Base-by-base conservation (phyloP, 2,113 vertebrate genomes). In the Protomyctophum bolini region DNA sequence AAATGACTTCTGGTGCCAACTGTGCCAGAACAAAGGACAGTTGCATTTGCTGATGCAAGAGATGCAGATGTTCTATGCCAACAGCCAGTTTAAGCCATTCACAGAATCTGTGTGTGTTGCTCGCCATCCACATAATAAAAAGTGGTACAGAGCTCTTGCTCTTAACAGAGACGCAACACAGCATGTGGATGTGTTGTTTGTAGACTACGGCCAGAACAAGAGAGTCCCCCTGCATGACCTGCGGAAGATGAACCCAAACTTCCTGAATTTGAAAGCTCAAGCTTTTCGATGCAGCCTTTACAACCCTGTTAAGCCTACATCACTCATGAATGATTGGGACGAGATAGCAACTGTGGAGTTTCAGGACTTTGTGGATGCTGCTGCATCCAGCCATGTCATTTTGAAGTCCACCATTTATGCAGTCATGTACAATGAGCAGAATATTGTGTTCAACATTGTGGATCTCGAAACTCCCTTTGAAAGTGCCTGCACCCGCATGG, bases 241-340 rank as follows among this genome's bases (percentile, higher is more conserved):
- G 21, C 91, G 94, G 57, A 90, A 82, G 9, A 93, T 94, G 58
- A 46, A 61, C 3, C 89, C 94, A 8, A 75, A 76, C 0, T 97
- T 98, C 74, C 90, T 98, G 2, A 70, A 76, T 15, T 67, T 97
- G 11, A 91, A 91, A 15, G 92, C 93, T 58, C 97, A 98, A 86
- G 97, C 97, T 46, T 96, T 98, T 85, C 92, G 94, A 72, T 99
- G 97, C 83, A 96, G 95, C 83, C 92, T 99, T 73, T 95, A 96
- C 75, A 98, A 96, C 72, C 89, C 95, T 59, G 90, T 94, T 73
- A 88, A 94, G 0, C 93, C 95, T 0, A 79, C 73, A 0, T 91
- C 91, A 45, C 79, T 72, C 1, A 88, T 91, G 63, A 92, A 94
- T 51, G 70, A 89, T 45, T 99, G 98, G 96, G 92, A 86, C 61